Base-by-base conservation (phyloP, 1,140 invertebrate genomes). In the Drosophila pallidifrons region DNA sequence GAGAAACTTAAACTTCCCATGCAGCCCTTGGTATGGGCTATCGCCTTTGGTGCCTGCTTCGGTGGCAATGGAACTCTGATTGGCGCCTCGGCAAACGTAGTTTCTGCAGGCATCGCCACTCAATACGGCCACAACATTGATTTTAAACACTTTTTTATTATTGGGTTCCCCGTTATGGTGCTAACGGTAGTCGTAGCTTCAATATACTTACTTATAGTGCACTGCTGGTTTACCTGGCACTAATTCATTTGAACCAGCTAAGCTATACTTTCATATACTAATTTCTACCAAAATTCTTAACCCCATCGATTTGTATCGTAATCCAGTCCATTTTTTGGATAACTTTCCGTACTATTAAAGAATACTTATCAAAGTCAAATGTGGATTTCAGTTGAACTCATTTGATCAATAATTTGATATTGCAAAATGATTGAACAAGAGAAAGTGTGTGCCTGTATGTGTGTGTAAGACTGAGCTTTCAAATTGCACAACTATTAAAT, bases 51-150 rank as follows among this genome's bases (percentile, higher is more conserved):
- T 0, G 94, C 95, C 25, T 96, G 96, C 91, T 93, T 97, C 63
- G 96, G 96, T 91, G 96, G 96, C 47, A 96, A 97, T 93, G 96
- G 96, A 16, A 96, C 96, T 7, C 82, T 97, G 13, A 96, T 97
- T 90, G 96, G 96, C 35, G 95, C 96, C 6, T 96, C 96, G 1
- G 95, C 96, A 1, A 97, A 97, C 93, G 95, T 97, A 3, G 95
- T 97, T 1, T 96, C 95, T 80, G 95, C 96, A 35, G 96, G 96
- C 1, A 94, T 97, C 16, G 96, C 96, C 10, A 95, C 96, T 72
- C 96, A 97, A 75, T 96, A 97, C 91, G 96, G 96, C 15, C 96
- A 97, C 88, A 93, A 93, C 60, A 95, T 97, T 75, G 94, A 94
- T 1, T 97, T 97, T 30, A 5, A 68, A 2, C 6, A 32, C 1